A percentile compares a stretch with the other conserved stretches of the same genome.
These are phyloP conservation scores for Girardinichthys multiradiatus DNA, from an alignment of 2,113 vertebrate genomes.

Conservation along the genomic window DNA sequence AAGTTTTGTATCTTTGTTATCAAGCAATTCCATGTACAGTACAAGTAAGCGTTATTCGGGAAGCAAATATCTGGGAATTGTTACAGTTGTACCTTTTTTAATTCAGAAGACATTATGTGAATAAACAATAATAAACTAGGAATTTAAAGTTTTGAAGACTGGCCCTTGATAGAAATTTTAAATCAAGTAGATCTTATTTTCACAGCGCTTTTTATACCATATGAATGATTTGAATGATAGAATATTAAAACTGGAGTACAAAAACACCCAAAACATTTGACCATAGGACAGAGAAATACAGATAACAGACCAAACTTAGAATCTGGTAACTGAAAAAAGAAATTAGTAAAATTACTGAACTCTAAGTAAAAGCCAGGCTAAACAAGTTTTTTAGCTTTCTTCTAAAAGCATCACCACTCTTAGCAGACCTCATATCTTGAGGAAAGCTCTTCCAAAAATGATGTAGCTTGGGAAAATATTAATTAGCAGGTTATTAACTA, in stretches of 20 bases:
- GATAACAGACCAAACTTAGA: not conserved
- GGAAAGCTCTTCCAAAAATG: too few species aligned
- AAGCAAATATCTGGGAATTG: not conserved
- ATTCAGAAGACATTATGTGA: not conserved
- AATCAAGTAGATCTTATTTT: not conserved
- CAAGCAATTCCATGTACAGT: not conserved
- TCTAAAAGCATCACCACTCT: not conserved
- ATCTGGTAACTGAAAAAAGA: not conserved
- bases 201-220: not conserved
- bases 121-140: not conserved
- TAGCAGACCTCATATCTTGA: not conserved
- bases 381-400: not conserved
- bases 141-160: not conserved
- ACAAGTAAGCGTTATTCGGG: not conserved
- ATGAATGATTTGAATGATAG: too few species aligned
- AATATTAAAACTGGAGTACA: not conserved
- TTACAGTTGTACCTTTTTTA: not conserved
- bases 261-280: too few species aligned
- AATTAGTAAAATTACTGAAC: not conserved
- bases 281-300: too few species aligned
- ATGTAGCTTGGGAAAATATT: too few species aligned
- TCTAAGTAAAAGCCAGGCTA: not conserved
- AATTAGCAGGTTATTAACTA: too few species aligned
- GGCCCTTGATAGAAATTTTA: not conserved
- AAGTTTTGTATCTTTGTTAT: not conserved